These are phyloP conservation scores for Dipus sagitta DNA, from an alignment of 2,797 vertebrate genomes.

Conservation along the genomic window DNA sequence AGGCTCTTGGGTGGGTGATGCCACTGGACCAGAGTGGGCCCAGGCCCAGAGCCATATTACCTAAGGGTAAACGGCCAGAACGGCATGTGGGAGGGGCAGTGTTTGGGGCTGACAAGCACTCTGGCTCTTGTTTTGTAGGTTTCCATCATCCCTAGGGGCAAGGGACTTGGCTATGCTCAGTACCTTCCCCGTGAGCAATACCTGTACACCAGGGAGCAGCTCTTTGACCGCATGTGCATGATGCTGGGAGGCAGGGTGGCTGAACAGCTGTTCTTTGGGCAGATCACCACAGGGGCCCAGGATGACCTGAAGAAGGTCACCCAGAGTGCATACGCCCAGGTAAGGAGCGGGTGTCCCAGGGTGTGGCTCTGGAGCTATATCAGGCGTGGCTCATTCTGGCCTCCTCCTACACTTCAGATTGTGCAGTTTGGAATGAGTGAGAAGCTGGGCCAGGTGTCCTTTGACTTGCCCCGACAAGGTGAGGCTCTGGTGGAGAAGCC, in stretches of 20 bases:
- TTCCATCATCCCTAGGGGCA: conserved; percentile 89
- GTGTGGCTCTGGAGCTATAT: fast-evolving
- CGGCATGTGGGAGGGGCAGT: too few relatives aligned
- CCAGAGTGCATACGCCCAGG: conserved; percentile 91
- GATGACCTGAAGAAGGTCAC: conserved; percentile 91
- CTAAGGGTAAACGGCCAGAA: background rate
- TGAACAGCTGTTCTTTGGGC: conserved; percentile 89
- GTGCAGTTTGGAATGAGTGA: conserved; percentile 92
- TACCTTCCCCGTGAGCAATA: conserved; percentile 92
- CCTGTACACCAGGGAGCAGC: conserved; percentile 90
- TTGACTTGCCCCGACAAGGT: conserved; percentile 87
- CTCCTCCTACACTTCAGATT: conserved; percentile 82
- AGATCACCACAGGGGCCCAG: conserved; percentile 90
- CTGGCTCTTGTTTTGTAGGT: conserved; percentile 83
- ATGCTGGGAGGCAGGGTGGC: conserved; percentile 91
- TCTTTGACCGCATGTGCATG: conserved; percentile 91
- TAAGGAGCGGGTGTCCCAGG: conserved; percentile 38
- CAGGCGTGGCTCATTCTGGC: fast-evolving
- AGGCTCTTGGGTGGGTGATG: background rate
- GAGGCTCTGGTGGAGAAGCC: conserved; percentile 89
- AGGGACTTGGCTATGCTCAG: conserved; percentile 90
- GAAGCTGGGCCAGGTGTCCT: conserved; percentile 91
- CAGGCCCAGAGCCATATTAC: background rate
- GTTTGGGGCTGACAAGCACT: background rate
- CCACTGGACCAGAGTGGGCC: background rate